Base-by-base conservation (phyloP, 2,888 invertebrate genomes). In the Achlya flavicornis region DNA sequence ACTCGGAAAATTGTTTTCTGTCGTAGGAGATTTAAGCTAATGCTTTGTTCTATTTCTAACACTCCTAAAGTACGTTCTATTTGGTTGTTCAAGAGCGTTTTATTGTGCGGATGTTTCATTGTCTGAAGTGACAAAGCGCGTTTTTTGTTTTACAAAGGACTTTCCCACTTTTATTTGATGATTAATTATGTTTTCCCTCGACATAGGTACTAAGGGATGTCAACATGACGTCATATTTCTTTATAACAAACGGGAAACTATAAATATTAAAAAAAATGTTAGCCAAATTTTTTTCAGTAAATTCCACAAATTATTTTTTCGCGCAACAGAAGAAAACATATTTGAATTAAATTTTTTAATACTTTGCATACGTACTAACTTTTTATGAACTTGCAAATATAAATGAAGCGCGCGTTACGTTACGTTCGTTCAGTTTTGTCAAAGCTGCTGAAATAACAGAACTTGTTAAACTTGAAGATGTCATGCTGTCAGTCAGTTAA, bases 181-280 rank as follows among this genome's bases (percentile, higher is more conserved):
- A 46, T 46, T n/a, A 46, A 46, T 46, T 46, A 46, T 46, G 46
- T 46, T n/a, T n/a, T n/a, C 46, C 43, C 6, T 46, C 46, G 46
- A 14, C n/a, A 46, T n/a, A 6, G 35, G 35, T 35, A n/a, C n/a
- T 46, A 46, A 6, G n/a, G 5, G n/a, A n/a, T n/a, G n/a, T 6
- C 46, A n/a, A n/a, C 46, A 14, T 46, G n/a, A 26, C 26, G 26
- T n/a, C 46, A 46, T 46, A n/a, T 46, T 46, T 41, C 10, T 46
- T 46, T n/a, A 46, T 46, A n/a, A 1, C 46, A 46, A 46, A 46
- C 10, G 4, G 12, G 12, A 7, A 41, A 41, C 38, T 38, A 46
- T 4, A 4, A n/a, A 7, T 46, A 7, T 46, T 2, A 43, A 14
- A 2, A 14, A 14, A 43, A 43, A 43, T 14, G n/a, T n/a, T n/a